Evolutionary conservation across 2,797 vertebrate genomes (phyloP), one percentile per base, ranked within the genome.

Genomic region (Rhinatrema bivittatum): DNA sequence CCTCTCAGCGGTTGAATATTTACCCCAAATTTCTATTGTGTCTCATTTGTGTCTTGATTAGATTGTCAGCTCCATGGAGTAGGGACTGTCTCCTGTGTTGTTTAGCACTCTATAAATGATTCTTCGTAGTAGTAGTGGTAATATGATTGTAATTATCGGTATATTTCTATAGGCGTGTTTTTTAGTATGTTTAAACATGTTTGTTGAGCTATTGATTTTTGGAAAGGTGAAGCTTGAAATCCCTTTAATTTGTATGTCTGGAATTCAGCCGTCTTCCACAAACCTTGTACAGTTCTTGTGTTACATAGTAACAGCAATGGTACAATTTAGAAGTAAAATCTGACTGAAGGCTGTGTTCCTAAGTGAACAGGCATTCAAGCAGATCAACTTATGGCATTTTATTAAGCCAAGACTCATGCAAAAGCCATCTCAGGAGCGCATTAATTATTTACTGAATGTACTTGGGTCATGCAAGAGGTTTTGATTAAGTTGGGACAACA

Each of bases 401-500:
- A 73, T 72, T 72, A 74, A 72, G 70, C 58, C 61, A 60, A 62
- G 50, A 56, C 35, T 62, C 57, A 59, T 54, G 72, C 61, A 64
- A 72, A 76, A 74, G 37, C 66, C 50, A 62, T 70, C 60, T 67
- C 53, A 57, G 53, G 50, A 74, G 74, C 56, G 81, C 81, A 81
- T 79, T 82, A 79, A 84, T 85, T 79, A 81, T 79, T 87, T 79
- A 79, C 75, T 36, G 50, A 75, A 53, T 17, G 48, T 63, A 72
- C 67, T 59, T 70, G 68, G 82, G 78, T 78, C 78, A 76, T 74
- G 76, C 74, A 73, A 72, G 70, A 65, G 68, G 52, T 65, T 76
- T 67, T 70, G 62, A 68, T 74, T 74, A 76, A 72, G 86, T 78
- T 87, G 73, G 80, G 60, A 77, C 62, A 68, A 77, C 78, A 81